A percentile compares a stretch with the other conserved stretches of the same genome.
Conservation (phyloP, 2,888 invertebrate species). For the Hydraecia micacea region DNA sequence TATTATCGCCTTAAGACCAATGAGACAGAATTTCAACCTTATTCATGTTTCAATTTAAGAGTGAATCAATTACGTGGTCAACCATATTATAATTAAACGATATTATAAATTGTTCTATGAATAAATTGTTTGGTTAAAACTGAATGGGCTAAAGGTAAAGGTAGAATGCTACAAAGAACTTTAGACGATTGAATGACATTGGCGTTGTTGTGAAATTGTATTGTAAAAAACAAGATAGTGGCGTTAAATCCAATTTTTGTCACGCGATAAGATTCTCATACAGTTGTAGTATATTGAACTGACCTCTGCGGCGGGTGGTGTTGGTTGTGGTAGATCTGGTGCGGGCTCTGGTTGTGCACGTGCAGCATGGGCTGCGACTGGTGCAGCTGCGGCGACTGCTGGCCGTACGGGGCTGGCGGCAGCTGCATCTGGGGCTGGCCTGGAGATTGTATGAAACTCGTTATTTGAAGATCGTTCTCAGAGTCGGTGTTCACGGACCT, state of each 20-base stretch:
- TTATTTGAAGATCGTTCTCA: not conserved
- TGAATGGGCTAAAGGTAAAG: not conserved
- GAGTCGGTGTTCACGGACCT: no score
- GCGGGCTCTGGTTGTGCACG: conserved; percentile 75
- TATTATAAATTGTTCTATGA: not conserved
- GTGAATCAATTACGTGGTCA: not conserved
- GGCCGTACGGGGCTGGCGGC: conserved; percentile 12
- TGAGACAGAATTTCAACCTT: not conserved
- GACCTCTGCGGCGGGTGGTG: conserved; percentile 78
- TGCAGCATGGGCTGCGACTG: conserved; percentile 64
- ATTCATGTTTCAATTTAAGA: not conserved
- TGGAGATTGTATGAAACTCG: conserved; percentile 5
- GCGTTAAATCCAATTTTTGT: not conserved
- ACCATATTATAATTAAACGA: not conserved
- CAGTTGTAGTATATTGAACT: not conserved
- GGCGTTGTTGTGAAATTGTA: not conserved
- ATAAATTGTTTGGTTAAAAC: not conserved
- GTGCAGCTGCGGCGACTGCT: conserved; percentile 53
- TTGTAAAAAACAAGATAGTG: not conserved
- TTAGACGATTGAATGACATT: not conserved
- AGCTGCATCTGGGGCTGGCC: conserved; percentile 54
- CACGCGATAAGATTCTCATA: not conserved
- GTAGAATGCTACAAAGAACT: not conserved
- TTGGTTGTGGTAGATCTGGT: conserved; percentile 76
- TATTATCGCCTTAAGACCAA: no score